Evolutionary conservation across 2,113 vertebrate genomes (phyloP), one percentile per base, ranked within the genome.

Genomic region (Upupa epops): DNA sequence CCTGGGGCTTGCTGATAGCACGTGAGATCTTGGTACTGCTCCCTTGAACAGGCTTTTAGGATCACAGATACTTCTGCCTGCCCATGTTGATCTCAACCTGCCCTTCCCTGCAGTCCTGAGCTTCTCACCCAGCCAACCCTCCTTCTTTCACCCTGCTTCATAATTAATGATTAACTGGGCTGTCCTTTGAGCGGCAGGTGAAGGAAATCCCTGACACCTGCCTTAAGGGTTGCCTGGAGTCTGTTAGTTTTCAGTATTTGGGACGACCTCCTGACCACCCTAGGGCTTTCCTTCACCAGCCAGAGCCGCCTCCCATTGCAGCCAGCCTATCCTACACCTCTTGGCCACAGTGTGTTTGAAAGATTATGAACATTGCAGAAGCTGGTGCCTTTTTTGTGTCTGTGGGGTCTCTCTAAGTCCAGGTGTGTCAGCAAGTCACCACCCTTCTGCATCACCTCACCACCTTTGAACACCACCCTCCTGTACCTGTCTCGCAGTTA

Each of bases 11-110:
- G 15, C 45, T 64, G 48, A 17, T 24, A 40, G 64, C 58, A 34
- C 72, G 9, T 8, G 61, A 32, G n/a, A 26, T 40, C 66, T 46
- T 2, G 0, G 37, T 0, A 1, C 46, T 0, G 2, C 54, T 66
- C 40, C 64, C 28, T 0, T 46, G 2, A 10, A 49, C 0, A 0
- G 22, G 46, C 40, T 85, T 84, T 60, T 59, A 20, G 52, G 31
- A 54, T 29, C 64, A 14, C 5, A 1, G 29, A 25, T 2, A 2
- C 60, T 78, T 60, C 48, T 36, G 37, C 46, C 21, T 59, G 36
- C n/a, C 32, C 1, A 0, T 28, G 36, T 52, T 0, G 13, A 32
- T 42, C 68, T 54, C 28, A 24, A 13, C 28, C 24, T 19, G 63
- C 34, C 36, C 8, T 32, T 60, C 24, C 28, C 58, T 0, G 2